These are phyloP conservation scores for Cryptus armator DNA, from an alignment of 2,888 invertebrate genomes.

Conservation along the genomic window DNA sequence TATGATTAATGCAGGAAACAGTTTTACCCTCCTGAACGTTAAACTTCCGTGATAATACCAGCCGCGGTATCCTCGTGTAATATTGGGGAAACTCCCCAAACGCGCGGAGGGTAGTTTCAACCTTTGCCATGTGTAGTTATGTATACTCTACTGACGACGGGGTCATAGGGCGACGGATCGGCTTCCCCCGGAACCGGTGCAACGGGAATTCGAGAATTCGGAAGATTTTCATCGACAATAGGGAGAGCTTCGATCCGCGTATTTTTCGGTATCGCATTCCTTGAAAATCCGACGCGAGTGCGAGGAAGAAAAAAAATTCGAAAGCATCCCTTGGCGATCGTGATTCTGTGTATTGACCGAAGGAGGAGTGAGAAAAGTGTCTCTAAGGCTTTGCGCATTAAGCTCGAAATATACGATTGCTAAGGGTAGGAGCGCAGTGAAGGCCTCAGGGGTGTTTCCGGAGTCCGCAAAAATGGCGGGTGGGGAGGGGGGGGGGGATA, in stretches of 20 bases:
- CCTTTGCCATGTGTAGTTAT: background rate
- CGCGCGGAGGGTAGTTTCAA: slow-evolving; percentile 16
- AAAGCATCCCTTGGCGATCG: background rate
- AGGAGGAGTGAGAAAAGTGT: background rate
- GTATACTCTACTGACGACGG: background rate
- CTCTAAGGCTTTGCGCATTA: background rate
- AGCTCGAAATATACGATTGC: background rate
- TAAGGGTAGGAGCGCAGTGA: background rate
- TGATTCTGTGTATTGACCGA: background rate
- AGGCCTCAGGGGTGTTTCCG: background rate
- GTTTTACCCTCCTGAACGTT: background rate
- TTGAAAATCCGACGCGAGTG: background rate
- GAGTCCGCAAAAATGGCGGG: background rate
- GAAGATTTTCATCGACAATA: background rate
- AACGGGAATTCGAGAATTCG: background rate
- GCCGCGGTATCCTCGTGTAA: background rate
- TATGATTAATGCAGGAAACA: background rate
- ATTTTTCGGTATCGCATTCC: background rate
- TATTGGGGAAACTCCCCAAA: slow-evolving; percentile 2
- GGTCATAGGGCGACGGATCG: background rate
- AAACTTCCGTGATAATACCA: background rate
- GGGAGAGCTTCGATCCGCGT: background rate
- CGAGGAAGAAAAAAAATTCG: background rate
- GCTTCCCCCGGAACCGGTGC: background rate
- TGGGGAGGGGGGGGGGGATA: no score